phyloP scores from a whole-genome alignment of 2,113 vertebrate genomes.

The Thamnaconus septentrionalis region DNA sequence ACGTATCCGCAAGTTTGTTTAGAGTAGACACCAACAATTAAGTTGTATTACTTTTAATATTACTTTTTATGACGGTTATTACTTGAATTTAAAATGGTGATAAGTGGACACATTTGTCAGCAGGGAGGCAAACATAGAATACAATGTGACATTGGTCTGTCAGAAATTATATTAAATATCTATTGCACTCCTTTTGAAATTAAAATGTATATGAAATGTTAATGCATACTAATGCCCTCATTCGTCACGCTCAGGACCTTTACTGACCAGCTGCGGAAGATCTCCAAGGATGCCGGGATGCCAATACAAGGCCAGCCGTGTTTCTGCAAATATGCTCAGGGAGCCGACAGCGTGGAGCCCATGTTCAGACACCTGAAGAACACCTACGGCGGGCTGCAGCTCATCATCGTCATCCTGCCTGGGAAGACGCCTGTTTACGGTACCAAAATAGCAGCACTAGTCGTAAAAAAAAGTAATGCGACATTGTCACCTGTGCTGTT shows the following conservation, averaged over 20 bases:
- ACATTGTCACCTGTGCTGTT: no score
- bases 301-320: conserved; percentile 96
- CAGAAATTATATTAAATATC: no score
- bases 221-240: not conserved
- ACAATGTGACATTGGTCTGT: no score
- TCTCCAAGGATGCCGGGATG: conserved; percentile 96
- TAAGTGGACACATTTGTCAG: no score
- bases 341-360: conserved; percentile 95
- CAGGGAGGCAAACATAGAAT: no score
- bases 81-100: no score
- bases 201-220: no score
- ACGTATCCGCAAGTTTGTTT: no score
- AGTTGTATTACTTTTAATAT: no score
- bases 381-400: conserved; percentile 93
- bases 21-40: no score
- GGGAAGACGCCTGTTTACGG: conserved; percentile 95
- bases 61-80: no score
- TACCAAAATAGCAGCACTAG: conserved; percentile 49
- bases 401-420: conserved; percentile 95
- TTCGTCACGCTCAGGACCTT: conserved; percentile 79
- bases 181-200: no score
- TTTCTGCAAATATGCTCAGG: conserved; percentile 96
- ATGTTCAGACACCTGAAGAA: conserved; percentile 98
- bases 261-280: conserved; percentile 94
- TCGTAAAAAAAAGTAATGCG: not conserved